phyloP scores from a whole-genome alignment of 2,888 invertebrate genomes.

The Cyaniris semiargus region DNA sequence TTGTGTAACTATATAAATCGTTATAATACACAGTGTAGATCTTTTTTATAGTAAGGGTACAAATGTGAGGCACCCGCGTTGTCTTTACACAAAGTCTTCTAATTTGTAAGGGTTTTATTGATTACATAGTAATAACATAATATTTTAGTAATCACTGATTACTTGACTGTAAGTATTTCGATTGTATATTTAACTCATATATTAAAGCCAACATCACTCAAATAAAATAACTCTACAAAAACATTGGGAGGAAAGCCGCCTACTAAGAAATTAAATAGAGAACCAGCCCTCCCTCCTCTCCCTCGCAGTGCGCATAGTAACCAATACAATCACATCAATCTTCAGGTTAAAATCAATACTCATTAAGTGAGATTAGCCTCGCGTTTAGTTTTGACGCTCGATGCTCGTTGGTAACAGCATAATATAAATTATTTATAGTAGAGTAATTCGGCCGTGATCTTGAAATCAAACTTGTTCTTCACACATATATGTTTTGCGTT shows the following conservation, averaged over 20 bases:
- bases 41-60: too few species aligned
- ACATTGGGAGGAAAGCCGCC: neutral
- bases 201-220: too few species aligned
- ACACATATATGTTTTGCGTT: neutral
- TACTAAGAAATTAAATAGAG: neutral
- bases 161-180: too few species aligned
- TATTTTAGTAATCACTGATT: too few species aligned
- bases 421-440: neutral
- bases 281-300: neutral
- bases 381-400: constrained; percentile 35
- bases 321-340: neutral
- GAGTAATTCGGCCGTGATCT: neutral
- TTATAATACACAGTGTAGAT: too few species aligned
- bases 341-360: neutral
- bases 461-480: neutral
- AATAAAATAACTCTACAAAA: neutral
- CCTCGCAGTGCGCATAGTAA: neutral
- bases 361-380: constrained; percentile 5
- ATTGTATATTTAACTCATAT: too few species aligned
- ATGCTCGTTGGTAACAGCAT: neutral
- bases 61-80: too few species aligned
- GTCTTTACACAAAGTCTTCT: too few species aligned
- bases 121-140: too few species aligned
- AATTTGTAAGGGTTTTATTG: too few species aligned
- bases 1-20: too few species aligned